Percentiles rank a stretch among this genome's conserved stretches.
Conservation (phyloP, 2,113 vertebrate species). For the Electrona antarctica region DNA sequence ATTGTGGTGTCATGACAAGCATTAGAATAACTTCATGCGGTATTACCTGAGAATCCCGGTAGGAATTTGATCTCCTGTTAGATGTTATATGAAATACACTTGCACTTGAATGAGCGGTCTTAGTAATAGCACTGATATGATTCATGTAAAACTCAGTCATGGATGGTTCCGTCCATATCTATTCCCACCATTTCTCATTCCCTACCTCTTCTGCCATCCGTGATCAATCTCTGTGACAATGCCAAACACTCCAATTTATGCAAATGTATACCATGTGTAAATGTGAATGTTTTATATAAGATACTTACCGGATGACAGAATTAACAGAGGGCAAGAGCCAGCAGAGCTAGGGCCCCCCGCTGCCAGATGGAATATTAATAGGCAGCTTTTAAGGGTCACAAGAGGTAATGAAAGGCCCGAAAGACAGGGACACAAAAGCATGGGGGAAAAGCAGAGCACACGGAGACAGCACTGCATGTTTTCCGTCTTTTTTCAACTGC, state of each 20-base stretch:
- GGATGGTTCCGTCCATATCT: conserved; percentile 32
- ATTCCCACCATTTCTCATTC: conserved; percentile 8
- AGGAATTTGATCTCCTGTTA: too few relatives aligned
- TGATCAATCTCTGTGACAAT: conserved; percentile 17
- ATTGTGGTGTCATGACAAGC: background rate
- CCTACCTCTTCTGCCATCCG: conserved; percentile 20
- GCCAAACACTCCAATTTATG: conserved; percentile 28
- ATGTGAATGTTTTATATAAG: conserved; percentile 64
- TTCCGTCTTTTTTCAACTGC: conserved; percentile 6
- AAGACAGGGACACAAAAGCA: conserved; percentile 9
- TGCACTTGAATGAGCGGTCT: conserved; percentile 29
- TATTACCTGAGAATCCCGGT: conserved; percentile 19
- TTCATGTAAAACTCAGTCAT: conserved; percentile 56
- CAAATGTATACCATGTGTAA: conserved; percentile 22
- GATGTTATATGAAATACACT: too few relatives aligned
- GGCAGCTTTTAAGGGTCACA: conserved; percentile 45
- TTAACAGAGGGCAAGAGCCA: conserved; percentile 41
- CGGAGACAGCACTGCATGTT: background rate
- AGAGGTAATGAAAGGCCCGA: conserved; percentile 24
- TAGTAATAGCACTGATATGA: conserved; percentile 52
- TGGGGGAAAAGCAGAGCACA: conserved; percentile 2
- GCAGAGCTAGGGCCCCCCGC: conserved; percentile 34
- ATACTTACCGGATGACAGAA: conserved; percentile 52
- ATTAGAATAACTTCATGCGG: background rate
- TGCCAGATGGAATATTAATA: conserved; percentile 72